Evolutionary conservation across 2,888 invertebrate genomes (phyloP).

Genomic region (Drosophila anceps): DNA sequence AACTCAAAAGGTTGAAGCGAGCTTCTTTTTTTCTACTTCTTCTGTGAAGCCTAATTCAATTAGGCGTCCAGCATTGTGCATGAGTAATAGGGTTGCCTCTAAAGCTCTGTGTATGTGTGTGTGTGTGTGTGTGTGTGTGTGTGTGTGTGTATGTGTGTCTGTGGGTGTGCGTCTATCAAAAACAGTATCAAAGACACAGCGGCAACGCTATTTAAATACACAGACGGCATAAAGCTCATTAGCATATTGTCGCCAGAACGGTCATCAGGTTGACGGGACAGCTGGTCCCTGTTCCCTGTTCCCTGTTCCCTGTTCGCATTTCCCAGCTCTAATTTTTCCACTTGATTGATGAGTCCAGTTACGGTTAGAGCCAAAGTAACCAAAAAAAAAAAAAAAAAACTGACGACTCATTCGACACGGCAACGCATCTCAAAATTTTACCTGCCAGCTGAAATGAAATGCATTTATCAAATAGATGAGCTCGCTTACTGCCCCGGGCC

Average conservation of each 20-base stretch:
- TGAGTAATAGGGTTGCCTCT: neutral
- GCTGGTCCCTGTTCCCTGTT: constrained; percentile 28
- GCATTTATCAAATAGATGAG: constrained; percentile 8
- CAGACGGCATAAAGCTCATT: constrained; percentile 45
- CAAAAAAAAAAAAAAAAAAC: neutral
- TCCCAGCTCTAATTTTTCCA: constrained; percentile 34
- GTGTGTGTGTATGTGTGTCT: neutral
- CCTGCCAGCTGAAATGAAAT: constrained; percentile 1
- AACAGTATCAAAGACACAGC: constrained; percentile 19
- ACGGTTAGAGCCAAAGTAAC: neutral
- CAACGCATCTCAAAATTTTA: constrained; percentile 3
- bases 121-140: neutral
- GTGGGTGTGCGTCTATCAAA: neutral
- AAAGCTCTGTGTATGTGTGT: neutral
- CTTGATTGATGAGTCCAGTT: constrained; percentile 48
- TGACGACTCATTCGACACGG: constrained; percentile 24
- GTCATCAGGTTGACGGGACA: constrained; percentile 39
- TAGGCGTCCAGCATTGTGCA: constrained; percentile 24
- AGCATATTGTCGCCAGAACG: constrained; percentile 47
- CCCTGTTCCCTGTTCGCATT: constrained; percentile 16
- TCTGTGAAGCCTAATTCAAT: constrained; percentile 37
- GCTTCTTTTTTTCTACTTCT: neutral
- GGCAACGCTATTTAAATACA: constrained; percentile 33
- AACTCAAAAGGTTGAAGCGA: constrained; percentile 14
- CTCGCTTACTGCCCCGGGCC: neutral